phyloP scores from a whole-genome alignment of 2,888 invertebrate species.

The Perizoma flavofasciatum region DNA sequence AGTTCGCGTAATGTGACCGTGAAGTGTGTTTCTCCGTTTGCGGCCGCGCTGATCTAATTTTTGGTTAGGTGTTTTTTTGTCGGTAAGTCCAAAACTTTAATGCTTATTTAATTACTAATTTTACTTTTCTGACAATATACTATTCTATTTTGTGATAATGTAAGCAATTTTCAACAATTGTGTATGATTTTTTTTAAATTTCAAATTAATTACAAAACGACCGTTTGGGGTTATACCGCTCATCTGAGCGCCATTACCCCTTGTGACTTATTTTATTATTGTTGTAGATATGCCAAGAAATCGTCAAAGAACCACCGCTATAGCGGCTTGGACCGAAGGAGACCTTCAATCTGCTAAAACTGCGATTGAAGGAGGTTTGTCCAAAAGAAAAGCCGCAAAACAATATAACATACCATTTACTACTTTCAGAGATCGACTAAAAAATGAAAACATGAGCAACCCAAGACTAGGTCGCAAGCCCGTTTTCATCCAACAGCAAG shows the following conservation, averaged over 20 bases:
- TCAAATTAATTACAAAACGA: conserved; percentile 1
- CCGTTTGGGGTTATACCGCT: neutral
- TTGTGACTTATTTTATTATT: neutral
- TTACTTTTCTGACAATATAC: conserved; percentile 11
- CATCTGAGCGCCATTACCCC: too few relatives aligned
- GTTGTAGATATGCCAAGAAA: conserved; percentile 10
- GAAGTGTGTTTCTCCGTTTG: conserved; percentile 34
- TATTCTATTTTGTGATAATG: conserved; percentile 10
- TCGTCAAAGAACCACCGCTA: conserved; percentile 25
- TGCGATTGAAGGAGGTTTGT: conserved; percentile 19
- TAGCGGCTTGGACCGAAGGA: conserved; percentile 28
- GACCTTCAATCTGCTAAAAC: conserved; percentile 23
- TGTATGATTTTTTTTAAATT: conserved; percentile 7
- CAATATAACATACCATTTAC: conserved; percentile 11
- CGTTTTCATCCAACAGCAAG: conserved; percentile 25
- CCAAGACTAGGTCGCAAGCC: conserved; percentile 32
- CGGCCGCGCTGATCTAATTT: conserved; percentile 30
- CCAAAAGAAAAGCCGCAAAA: conserved; percentile 3
- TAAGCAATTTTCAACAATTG: conserved; percentile 4
- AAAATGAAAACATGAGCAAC: conserved; percentile 28
- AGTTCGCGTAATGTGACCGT: conserved; percentile 16
- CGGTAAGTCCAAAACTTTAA: conserved; percentile 16
- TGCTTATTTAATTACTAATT: conserved; percentile 8
- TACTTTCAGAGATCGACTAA: conserved; percentile 8
- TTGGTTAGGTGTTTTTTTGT: conserved; percentile 26